phyloP scores from a whole-genome alignment of 2,888 invertebrate genomes.

The Keiferia lycopersicella region DNA sequence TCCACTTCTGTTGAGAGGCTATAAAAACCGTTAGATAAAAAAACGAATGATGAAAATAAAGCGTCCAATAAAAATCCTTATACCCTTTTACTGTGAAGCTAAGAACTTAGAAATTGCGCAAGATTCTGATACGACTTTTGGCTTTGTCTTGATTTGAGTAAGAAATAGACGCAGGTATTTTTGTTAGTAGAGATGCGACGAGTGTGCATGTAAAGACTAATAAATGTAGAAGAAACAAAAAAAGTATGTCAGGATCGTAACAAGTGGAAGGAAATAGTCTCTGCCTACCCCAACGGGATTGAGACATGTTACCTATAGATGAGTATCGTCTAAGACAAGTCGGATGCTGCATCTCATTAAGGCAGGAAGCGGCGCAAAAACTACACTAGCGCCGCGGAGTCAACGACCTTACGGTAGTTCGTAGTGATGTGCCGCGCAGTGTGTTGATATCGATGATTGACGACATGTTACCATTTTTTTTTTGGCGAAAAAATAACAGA shows the following conservation, averaged over 20 bases:
- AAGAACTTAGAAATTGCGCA: background rate
- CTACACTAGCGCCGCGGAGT: slow-evolving; percentile 41
- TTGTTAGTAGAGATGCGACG: too few relatives aligned
- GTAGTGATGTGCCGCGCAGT: slow-evolving; percentile 28
- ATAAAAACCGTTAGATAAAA: background rate
- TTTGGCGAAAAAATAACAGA: too few relatives aligned
- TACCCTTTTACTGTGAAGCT: background rate
- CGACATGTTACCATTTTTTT: background rate
- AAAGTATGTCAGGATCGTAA: too few relatives aligned
- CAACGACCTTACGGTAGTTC: slow-evolving; percentile 37
- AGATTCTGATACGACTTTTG: background rate
- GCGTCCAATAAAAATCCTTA: background rate
- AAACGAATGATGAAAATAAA: background rate
- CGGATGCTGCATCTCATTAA: slow-evolving; percentile 59
- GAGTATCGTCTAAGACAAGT: slow-evolving; percentile 18
- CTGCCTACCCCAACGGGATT: too few relatives aligned
- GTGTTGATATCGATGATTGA: background rate
- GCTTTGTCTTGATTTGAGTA: background rate
- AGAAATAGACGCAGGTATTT: too few relatives aligned
- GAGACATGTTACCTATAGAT: background rate
- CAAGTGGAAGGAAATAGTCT: too few relatives aligned
- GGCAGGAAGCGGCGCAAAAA: slow-evolving; percentile 62
- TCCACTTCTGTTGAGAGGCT: background rate
- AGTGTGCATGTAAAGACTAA: too few relatives aligned
- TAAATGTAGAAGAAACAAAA: too few relatives aligned